Base-by-base conservation (phyloP, 2,113 vertebrate species). In the Corythoichthys intestinalis region DNA sequence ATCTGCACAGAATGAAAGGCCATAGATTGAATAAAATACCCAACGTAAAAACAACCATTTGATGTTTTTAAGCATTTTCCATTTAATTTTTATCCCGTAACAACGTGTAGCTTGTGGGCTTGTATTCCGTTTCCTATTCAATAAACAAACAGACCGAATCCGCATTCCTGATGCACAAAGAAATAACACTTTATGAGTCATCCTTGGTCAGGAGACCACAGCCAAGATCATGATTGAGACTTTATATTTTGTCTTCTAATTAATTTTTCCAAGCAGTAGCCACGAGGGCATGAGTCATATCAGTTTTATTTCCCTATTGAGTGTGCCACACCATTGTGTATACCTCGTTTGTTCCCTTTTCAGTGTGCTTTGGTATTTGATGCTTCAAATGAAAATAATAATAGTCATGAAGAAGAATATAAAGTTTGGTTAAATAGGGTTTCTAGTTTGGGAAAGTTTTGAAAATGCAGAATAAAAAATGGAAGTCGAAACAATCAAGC, bases 181-280 rank as follows among this genome's bases (percentile, higher is more conserved):
- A 83, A 44, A 73, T 61, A 38, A 17, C 28, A 47, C 69, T 74
- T 77, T 85, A 69, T 90, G 85, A 89, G 65, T 89, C 85, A 90
- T 69, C 14, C 1, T 71, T 49, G 85, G 84, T 86, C 65, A 70
- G 63, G 38, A 73, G 65, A 65, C 74, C 69, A 54, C 71, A 66
- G 56, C 72, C 74, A 77, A 77, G 78, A 84, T 85, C 81, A 44
- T 56, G 10, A n/a, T 10, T 54, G 38, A 69, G 58, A 79, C 69
- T 83, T 80, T 38, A 41, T 79, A 75, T 83, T 85, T 10, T 83
- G 68, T 77, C 62, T 80, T 82, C 78, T 20, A 47, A 63, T 63
- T 6, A 47, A 13, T 34, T 69, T 69, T 70, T 65, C 66, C 3
- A 13, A 67, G n/a, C 63, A 70, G 65, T 68, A 66, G 76, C 72